Conservation (phyloP, 2,888 invertebrate species). For the Synanthedon myopaeformis region DNA sequence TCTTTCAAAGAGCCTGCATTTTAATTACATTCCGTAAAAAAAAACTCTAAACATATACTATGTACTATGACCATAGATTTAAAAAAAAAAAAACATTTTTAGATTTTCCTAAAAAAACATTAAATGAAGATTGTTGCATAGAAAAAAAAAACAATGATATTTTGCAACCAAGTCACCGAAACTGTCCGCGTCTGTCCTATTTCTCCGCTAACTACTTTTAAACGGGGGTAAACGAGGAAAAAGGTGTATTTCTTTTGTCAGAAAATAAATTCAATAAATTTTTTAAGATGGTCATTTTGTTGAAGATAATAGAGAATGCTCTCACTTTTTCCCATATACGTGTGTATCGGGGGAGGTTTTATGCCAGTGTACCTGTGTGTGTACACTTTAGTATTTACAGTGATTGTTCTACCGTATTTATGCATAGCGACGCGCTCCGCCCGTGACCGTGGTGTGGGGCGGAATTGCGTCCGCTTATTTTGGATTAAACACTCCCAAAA, state of each 20-base stretch:
- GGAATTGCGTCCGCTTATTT: not conserved
- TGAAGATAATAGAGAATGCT: not conserved
- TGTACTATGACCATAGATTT: not conserved
- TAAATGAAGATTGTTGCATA: no score
- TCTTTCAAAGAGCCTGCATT: no score
- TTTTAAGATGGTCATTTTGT: not conserved
- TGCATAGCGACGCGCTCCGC: conserved; percentile 3
- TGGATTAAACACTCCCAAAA: not conserved
- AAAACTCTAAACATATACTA: not conserved
- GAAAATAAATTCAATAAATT: not conserved
- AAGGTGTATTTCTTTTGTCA: not conserved
- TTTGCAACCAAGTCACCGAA: no score
- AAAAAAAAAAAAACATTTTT: no score
- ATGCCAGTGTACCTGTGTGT: conserved; percentile 26
- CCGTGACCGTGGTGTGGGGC: conserved; percentile 14
- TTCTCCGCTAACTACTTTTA: no score
- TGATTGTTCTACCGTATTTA: conserved; percentile 44
- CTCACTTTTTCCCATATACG: conserved; percentile 15
- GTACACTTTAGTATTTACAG: conserved; percentile 36
- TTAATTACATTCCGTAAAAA: no score
- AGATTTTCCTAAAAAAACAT: no score
- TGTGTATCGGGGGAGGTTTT: conserved; percentile 19
- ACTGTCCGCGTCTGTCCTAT: no score
- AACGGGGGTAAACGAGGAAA: no score
- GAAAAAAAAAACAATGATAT: no score